Evolutionary conservation across 64 coral and sea anemone genomes (phyloP).

Genomic region (Dendrophyllia cribrosa): DNA sequence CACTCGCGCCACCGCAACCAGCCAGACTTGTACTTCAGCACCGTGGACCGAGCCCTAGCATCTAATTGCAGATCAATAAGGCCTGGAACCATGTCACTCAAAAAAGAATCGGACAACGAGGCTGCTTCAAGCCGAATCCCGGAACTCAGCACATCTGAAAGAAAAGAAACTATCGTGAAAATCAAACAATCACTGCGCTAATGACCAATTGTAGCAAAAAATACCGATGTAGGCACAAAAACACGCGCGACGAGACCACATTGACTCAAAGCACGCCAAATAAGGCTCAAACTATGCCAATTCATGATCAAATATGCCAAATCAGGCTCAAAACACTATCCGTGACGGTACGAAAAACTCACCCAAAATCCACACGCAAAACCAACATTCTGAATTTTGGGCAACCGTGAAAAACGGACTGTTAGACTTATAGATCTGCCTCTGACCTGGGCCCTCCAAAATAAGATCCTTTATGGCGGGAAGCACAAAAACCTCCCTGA

Average conservation of each 20-base stretch:
- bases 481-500: no score
- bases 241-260: neutral
- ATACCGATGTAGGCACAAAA: neutral
- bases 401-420: no score
- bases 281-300: conserved; percentile 3
- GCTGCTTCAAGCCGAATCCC: no score
- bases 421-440: no score
- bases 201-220: neutral
- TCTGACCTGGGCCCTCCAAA: no score
- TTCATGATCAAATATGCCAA: neutral
- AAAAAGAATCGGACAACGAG: no score
- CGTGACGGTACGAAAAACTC: neutral
- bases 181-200: conserved; percentile 1
- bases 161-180: neutral
- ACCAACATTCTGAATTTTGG: no score
- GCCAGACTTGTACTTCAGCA: conserved; percentile 32
- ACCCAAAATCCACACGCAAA: no score
- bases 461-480: no score
- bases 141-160: conserved; percentile 6
- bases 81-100: neutral
- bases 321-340: neutral
- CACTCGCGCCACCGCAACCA: conserved; percentile 15
- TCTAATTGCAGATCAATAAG: conserved; percentile 8
- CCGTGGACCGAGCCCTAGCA: conserved; percentile 12
- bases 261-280: neutral